Evolutionary conservation across 2,888 invertebrate species (phyloP), one percentile per base, ranked within the genome.

Genomic region (Cataglyphis livida): DNA sequence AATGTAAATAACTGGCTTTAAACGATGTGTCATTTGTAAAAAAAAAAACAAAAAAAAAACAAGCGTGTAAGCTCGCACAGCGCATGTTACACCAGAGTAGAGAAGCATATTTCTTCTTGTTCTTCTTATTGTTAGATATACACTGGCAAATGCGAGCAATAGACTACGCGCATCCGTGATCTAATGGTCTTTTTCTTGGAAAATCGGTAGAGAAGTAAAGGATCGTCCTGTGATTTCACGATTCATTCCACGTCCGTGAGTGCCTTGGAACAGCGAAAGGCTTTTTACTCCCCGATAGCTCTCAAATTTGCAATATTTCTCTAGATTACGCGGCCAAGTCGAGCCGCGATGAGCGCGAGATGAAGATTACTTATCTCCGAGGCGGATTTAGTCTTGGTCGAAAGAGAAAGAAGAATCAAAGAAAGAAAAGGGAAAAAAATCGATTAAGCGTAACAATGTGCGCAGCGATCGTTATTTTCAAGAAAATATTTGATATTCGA

Each of bases 271-370:
- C 87, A 87, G 84, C 66, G 64, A 62, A 87, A 87, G 81, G 85
- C 87, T 87, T 87, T 87, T 81, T 81, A 81, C 81, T 59, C 57
- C 59, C 66, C 28, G 81, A 64, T 73, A 54, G 64, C 74, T 65
- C 81, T 86, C 74, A 70, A 82, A 84, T 74, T 87, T 84, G 64
- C 82, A 74, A 84, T 85, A 85, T 84, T 85, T 79, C 81, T 75
- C 25, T 64, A 44, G 78, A 79, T 71, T 73, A 79, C 78, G 73
- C 73, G 18, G 57, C 78, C 78, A 71, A 78, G 78, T 59, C 41
- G 73, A 44, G 44, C 74, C 3, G 18, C 32, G 57, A 71, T 57
- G 44, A 78, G 32, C 78, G 73, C 78, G 44, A 79, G 78, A 79
- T 79, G 73, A 79, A 79, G 74, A 79, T 71, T 79, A 25, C 74